A percentile compares a stretch with the other conserved stretches of the same genome.
Conservation (phyloP, 2,888 invertebrate species). For the Drosophila tripunctata region DNA sequence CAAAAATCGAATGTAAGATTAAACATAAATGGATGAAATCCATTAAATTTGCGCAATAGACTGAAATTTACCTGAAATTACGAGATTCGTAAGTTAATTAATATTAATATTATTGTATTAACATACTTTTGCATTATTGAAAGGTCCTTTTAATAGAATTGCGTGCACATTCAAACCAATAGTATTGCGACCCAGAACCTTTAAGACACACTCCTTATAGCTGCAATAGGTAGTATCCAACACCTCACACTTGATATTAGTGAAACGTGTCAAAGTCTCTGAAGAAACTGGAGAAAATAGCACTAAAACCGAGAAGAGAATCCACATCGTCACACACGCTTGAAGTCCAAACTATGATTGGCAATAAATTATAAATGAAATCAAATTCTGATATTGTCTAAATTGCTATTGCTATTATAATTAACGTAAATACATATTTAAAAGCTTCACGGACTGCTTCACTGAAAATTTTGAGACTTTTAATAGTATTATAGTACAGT, state of each 20-base stretch:
- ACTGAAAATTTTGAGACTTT: no score
- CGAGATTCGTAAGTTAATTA: neutral
- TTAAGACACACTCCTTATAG: conserved; percentile 21
- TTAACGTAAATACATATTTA: no score
- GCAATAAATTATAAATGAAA: no score
- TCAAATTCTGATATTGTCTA: no score
- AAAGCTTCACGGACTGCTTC: no score
- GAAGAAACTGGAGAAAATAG: neutral
- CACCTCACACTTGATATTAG: conserved; percentile 27
- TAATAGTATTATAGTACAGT: no score
- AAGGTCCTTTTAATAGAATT: neutral
- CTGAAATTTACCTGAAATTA: neutral
- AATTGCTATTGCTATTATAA: no score
- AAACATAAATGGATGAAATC: conserved; percentile 27
- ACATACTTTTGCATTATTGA: conserved; percentile 13
- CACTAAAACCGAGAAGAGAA: neutral
- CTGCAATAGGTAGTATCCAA: conserved; percentile 4
- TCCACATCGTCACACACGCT: neutral
- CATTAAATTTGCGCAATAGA: conserved; percentile 20
- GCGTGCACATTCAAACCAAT: conserved; percentile 22
- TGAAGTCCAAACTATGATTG: no score
- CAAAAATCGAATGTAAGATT: conserved; percentile 33
- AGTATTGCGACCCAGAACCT: conserved; percentile 20
- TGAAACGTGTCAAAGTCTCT: neutral
- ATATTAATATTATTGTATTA: no score